phyloP scores from a whole-genome alignment of 2,888 invertebrate species.

The Apamea sordens region DNA sequence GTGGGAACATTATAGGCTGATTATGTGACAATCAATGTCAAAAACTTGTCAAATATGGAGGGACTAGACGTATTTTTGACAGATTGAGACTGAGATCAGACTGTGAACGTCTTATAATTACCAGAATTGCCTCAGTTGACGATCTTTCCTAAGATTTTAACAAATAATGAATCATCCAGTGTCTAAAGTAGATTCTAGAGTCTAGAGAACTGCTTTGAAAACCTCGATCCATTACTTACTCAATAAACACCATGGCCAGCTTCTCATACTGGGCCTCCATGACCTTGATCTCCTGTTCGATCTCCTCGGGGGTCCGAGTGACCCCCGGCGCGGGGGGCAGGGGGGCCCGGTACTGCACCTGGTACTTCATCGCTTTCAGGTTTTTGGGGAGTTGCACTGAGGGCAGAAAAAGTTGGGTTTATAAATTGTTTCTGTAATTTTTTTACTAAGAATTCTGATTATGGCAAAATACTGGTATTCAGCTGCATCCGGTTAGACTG shows the following conservation, averaged over 20 bases:
- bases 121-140: background rate
- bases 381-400: slow-evolving; percentile 89
- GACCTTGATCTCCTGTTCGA: slow-evolving; percentile 94
- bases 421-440: background rate
- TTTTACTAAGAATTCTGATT: background rate
- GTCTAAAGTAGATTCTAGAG: background rate
- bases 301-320: slow-evolving; percentile 94
- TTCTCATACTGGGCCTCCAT: slow-evolving; percentile 94
- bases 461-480: no score
- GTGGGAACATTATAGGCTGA: no score
- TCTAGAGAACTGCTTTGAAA: background rate
- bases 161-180: background rate
- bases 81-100: no score
- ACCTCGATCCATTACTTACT: slow-evolving; percentile 86
- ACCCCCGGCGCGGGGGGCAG: slow-evolving; percentile 92
- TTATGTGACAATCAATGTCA: no score
- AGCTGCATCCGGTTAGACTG: no score
- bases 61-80: no score
- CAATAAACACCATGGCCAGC: slow-evolving; percentile 92
- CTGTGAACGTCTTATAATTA: no score
- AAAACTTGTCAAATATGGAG: no score
- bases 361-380: slow-evolving; percentile 91
- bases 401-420: slow-evolving; percentile 45
- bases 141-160: background rate
- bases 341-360: slow-evolving; percentile 92